A percentile compares a stretch with the other conserved stretches of the same genome.
Conservation (phyloP, 2,113 vertebrate species). For the Gobiocypris rarus region DNA sequence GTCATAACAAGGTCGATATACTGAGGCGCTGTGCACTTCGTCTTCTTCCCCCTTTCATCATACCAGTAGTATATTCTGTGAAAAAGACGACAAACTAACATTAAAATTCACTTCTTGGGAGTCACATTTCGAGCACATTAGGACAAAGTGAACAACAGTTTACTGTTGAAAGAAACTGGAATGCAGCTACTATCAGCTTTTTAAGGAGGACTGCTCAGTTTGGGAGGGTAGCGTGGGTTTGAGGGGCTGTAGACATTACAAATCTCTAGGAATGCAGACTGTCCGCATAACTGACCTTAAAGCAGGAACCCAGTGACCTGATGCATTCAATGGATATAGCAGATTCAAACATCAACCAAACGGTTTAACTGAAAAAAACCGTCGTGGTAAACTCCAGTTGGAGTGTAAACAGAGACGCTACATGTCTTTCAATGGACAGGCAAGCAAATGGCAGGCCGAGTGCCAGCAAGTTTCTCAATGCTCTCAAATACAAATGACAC, state of each 20-base stretch:
- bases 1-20: conserved; percentile 99
- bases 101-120: neutral
- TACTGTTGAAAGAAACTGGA: neutral
- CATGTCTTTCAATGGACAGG: neutral
- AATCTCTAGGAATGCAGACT: conserved; percentile 66
- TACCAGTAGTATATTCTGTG: conserved; percentile 98
- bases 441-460: neutral
- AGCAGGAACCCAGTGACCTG: conserved; percentile 60
- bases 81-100: neutral
- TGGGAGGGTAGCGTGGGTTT: neutral
- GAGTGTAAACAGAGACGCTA: neutral
- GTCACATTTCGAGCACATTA: neutral
- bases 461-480: neutral
- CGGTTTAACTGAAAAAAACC: conserved; percentile 4
- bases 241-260: conserved; percentile 59
- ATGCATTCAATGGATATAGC: neutral
- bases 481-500: neutral
- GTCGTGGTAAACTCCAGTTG: neutral
- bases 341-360: neutral
- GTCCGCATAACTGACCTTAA: conserved; percentile 54
- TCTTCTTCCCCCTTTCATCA: conserved; percentile 97
- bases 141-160: neutral
- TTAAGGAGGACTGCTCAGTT: conserved; percentile 9
- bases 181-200: neutral
- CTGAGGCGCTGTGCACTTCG: conserved; percentile 97